Evolutionary conservation across 2,888 invertebrate species (phyloP), one percentile per base, ranked within the genome.

Genomic region (Scaptodrosophila latifasciaeformis): DNA sequence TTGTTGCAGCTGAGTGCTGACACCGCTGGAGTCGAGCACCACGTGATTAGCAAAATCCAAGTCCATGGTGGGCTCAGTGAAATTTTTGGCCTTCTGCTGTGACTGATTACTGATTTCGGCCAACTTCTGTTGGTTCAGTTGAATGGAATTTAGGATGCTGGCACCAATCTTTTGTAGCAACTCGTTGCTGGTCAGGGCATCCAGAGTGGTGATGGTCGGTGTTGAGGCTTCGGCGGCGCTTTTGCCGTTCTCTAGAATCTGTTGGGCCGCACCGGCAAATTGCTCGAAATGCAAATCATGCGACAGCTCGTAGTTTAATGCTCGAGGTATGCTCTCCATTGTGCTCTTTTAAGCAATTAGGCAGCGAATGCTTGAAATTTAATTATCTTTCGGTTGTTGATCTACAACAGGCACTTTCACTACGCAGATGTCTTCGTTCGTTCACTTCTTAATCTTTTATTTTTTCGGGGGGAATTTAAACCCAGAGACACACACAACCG

Each of bases 111-210:
- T 45, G 15, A 9, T 47, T 19, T 62, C 61, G 43, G 58, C 68
- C 5, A 68, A 53, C 18, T 66, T 64, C 9, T 67, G 79, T 18
- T 78, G 71, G 45, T 82, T 79, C 30, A 81, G 46, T 57, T 84
- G 80, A 40, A 83, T 70, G 5, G 83, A 85, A 57, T 77, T 83
- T 46, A 84, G 70, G 24, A 86, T 67, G 7, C 81, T 76, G 10
- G 81, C 84, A 37, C 85, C 85, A 49, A 86, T 62, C 61, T 82
- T 82, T 55, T 84, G 76, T 10, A 86, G 70, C 58, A 86, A 83
- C 21, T 85, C 83, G 54, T 67, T 81, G 13, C 63, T 66, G 48
- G 65, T 44, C 39, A 68, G 30, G 0, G 65, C 56, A 17, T 79
- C 80, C 40, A 81, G 30, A 0, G 69, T 71, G n/a, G 59, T 72